phyloP scores from a whole-genome alignment of 2,113 vertebrate genomes.

The Alligator sinensis region DNA sequence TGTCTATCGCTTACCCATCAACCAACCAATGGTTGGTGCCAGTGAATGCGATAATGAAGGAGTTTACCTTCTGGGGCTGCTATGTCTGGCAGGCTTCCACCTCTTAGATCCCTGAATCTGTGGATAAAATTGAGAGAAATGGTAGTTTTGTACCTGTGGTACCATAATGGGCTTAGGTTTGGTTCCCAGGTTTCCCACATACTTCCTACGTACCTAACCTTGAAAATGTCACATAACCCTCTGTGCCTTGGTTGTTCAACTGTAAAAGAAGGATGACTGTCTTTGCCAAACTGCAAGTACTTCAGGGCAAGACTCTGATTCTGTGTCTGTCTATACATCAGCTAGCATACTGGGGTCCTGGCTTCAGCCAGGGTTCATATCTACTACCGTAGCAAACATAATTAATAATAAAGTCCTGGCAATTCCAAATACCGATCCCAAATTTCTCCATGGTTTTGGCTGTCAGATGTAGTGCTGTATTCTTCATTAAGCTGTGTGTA shows the following conservation, averaged over 20 bases:
- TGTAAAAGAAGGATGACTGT: slow-evolving; percentile 18
- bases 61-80: not conserved
- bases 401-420: slow-evolving; percentile 26
- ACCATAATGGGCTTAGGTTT: not conserved
- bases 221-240: slow-evolving; percentile 42
- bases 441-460: slow-evolving; percentile 55
- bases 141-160: not conserved
- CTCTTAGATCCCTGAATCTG: accelerated
- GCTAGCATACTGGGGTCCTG: not conserved
- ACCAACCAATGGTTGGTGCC: not conserved
- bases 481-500: not conserved
- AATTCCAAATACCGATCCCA: slow-evolving; percentile 56
- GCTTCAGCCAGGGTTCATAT: slow-evolving; percentile 26
- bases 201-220: not conserved
- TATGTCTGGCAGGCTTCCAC: not conserved
- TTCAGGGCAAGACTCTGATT: slow-evolving; percentile 51
- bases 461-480: slow-evolving; percentile 6
- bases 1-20: not conserved
- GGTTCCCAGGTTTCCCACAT: not conserved
- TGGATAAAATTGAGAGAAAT: not conserved
- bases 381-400: not conserved
- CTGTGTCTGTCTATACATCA: too few relatives aligned
- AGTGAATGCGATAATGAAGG: not conserved
- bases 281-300: slow-evolving; percentile 51
- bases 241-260: not conserved